phyloP scores from a whole-genome alignment of 2,888 invertebrate species.

The Coelopa pilipes region DNA sequence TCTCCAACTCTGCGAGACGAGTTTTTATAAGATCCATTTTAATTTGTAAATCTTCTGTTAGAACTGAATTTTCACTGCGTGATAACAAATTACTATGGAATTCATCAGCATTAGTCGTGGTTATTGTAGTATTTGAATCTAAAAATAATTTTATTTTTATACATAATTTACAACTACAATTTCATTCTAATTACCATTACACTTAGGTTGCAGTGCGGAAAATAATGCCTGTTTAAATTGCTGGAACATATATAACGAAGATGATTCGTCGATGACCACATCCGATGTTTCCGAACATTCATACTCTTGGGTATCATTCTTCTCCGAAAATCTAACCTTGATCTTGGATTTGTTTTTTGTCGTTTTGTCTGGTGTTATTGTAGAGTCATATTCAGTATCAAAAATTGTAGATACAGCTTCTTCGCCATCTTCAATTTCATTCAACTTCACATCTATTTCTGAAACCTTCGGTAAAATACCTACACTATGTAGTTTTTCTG shows the following conservation, averaged over 20 bases:
- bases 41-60: conserved; percentile 51
- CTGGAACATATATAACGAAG: conserved; percentile 51
- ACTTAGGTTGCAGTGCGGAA: conserved; percentile 52
- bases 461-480: conserved; percentile 38
- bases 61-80: conserved; percentile 2
- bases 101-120: background rate
- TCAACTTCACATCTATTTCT: conserved; percentile 33
- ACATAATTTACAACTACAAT: background rate
- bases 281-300: conserved; percentile 43
- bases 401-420: conserved; percentile 24
- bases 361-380: conserved; percentile 41
- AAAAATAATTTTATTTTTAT: conserved; percentile 1
- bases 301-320: conserved; percentile 55
- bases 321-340: conserved; percentile 57
- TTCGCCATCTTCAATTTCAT: conserved; percentile 35
- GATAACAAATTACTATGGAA: no score
- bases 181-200: conserved; percentile 4
- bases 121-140: background rate
- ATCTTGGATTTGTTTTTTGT: conserved; percentile 46
- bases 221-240: conserved; percentile 57
- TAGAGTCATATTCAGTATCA: conserved; percentile 31
- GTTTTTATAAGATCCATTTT: conserved; percentile 63
- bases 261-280: conserved; percentile 26
- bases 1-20: conserved; percentile 75
- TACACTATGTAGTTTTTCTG: conserved; percentile 33